Base-by-base conservation (phyloP, 2,888 invertebrate species). In the Macrosiphum euphorbiae region DNA sequence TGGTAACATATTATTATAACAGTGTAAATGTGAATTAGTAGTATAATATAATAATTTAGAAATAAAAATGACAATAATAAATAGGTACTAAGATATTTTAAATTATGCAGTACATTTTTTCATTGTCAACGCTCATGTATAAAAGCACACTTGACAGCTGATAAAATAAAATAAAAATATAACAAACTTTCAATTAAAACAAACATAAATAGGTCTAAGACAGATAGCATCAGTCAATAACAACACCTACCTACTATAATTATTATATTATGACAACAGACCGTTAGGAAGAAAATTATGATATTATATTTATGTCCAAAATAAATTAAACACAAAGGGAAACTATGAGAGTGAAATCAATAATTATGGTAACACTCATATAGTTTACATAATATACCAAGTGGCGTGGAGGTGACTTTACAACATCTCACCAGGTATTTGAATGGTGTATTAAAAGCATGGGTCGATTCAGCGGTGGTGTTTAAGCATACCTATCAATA, bases 221-320 rank as follows among this genome's bases (percentile, higher is more conserved):
- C 78, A 78, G 78, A 78, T 35, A 78, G 78, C 3, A 78, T 78
- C 78, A 78, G 78, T 78, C 78, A 78, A 78, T 78, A 78, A 78
- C 20, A 78, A 78, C 35, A 78, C 78, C 78, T 78, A 78, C 78
- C 78, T 35, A 78, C 35, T 78, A 78, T 20, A 78, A 35, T 35
- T 20, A 35, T 35, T 20, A 78, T 35, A 28, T 78, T 78, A 78
- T 35, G 78, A 35, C 78, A 78, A 7, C 24, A 35, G 78, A 78
- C 78, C 78, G 8, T 78, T 78, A 35, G 35, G 78, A 35, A 78
- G n/a, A 61, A 35, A 78, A 78, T 24, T 2, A 78, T 78, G 78
- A 78, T 78, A 41, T 35, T 35, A 78, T 78, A 78, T 35, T 78
- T 35, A 41, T 78, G 78, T 78, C 78, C 78, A 20, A 78, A 78